A percentile compares a stretch with the other conserved stretches of the same genome.
phyloP scores from a whole-genome alignment of 2,888 invertebrate genomes.

The Drosophila sordidapex region DNA sequence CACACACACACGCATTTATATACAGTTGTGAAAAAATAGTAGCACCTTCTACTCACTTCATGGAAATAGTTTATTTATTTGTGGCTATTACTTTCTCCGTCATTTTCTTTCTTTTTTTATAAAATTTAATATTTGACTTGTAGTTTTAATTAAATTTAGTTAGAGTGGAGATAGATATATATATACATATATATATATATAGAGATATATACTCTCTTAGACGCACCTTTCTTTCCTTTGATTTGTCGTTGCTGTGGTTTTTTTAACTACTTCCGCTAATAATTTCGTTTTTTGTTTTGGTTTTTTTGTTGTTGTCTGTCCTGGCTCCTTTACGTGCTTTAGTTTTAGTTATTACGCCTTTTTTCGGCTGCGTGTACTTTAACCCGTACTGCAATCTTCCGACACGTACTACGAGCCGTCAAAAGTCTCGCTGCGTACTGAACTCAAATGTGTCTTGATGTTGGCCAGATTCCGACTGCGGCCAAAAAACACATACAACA shows the following conservation, averaged over 20 bases:
- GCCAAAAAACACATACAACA: conserved; percentile 25
- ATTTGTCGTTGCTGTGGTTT: neutral
- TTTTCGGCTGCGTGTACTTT: conserved; percentile 17
- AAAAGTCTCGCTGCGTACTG: conserved; percentile 63
- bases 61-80: neutral
- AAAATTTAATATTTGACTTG: neutral
- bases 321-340: neutral
- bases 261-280: neutral
- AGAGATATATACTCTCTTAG: neutral
- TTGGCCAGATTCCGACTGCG: conserved; percentile 27
- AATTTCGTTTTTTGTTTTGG: conserved; percentile 1
- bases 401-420: conserved; percentile 42
- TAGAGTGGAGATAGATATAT: neutral
- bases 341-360: conserved; percentile 10
- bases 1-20: neutral
- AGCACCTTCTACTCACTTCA: neutral
- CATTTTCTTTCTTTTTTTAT: neutral
- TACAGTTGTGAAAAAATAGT: neutral
- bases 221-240: conserved; percentile 32
- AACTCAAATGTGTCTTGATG: conserved; percentile 30
- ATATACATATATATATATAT: neutral
- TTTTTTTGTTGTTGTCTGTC: conserved; percentile 11
- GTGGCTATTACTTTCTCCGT: neutral
- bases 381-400: conserved; percentile 21
- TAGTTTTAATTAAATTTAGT: neutral